Conservation (phyloP, 2,888 invertebrate species). For the Copidosoma aretas region DNA sequence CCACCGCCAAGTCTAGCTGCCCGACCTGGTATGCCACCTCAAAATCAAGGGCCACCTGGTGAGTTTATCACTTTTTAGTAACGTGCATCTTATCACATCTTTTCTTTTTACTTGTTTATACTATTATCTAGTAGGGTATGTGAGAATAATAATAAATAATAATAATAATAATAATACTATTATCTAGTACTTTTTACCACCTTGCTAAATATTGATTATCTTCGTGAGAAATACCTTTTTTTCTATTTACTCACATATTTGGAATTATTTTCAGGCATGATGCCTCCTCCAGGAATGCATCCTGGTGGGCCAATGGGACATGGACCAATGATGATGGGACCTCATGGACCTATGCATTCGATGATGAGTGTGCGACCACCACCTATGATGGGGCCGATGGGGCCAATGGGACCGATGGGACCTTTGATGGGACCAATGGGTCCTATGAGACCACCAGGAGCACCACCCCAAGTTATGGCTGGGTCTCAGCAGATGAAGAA, state of each 20-base stretch:
- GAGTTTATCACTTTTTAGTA: no score
- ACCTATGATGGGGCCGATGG: constrained; percentile 81
- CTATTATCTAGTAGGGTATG: neutral
- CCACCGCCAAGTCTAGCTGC: constrained; percentile 71
- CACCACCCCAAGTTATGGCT: constrained; percentile 64
- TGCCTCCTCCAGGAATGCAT: constrained; percentile 65
- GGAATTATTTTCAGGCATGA: constrained; percentile 60
- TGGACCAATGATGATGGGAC: constrained; percentile 64
- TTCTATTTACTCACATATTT: neutral
- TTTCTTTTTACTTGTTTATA: constrained; percentile 5
- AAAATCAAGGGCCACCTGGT: constrained; percentile 71
- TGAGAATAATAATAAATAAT: neutral
- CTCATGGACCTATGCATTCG: constrained; percentile 72
- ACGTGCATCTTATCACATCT: neutral
- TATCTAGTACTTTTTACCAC: neutral
- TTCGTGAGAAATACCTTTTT: neutral
- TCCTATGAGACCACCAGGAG: constrained; percentile 77
- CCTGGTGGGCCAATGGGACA: constrained; percentile 64
- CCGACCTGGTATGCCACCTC: constrained; percentile 64
- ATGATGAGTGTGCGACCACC: constrained; percentile 86
- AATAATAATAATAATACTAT: constrained; percentile 2
- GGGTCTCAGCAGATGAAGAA: constrained; percentile 54
- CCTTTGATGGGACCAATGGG: constrained; percentile 70
- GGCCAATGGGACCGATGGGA: constrained; percentile 79
- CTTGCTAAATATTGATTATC: neutral